These are phyloP conservation scores for Phasia obesa DNA, from an alignment of 2,888 invertebrate genomes.

Conservation along the genomic window DNA sequence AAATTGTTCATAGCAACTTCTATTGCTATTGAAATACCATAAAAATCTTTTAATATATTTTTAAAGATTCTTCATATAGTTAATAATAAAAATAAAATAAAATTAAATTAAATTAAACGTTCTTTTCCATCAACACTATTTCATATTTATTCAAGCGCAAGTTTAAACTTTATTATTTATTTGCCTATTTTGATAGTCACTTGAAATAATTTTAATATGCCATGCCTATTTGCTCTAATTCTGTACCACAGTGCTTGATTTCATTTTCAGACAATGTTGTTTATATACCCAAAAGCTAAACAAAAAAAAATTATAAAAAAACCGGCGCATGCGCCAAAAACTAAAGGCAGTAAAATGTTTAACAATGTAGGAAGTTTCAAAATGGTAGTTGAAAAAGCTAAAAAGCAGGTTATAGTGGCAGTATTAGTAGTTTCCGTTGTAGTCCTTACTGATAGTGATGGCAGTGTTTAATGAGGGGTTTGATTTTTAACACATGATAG, in stretches of 20 bases:
- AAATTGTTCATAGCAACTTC: too few relatives aligned
- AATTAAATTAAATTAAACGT: too few relatives aligned
- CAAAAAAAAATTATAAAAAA: neutral
- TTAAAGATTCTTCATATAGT: too few relatives aligned
- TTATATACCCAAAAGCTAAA: neutral
- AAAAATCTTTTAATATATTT: too few relatives aligned
- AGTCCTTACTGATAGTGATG: constrained; percentile 47
- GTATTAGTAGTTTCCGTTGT: constrained; percentile 7
- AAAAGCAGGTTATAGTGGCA: too few relatives aligned
- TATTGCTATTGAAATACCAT: too few relatives aligned
- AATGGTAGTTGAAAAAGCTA: constrained; percentile 29
- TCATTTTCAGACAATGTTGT: constrained; percentile 7
- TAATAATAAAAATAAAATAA: too few relatives aligned
- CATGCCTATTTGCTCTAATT: neutral
- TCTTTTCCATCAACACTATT: too few relatives aligned
- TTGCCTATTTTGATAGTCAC: neutral
- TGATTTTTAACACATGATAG: constrained; percentile 68
- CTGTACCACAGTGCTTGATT: neutral
- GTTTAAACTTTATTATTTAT: too few relatives aligned
- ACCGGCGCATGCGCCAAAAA: constrained; percentile 61
- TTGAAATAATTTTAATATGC: too few relatives aligned
- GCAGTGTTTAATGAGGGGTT: constrained; percentile 66
- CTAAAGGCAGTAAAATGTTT: constrained; percentile 64
- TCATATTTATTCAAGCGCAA: too few relatives aligned
- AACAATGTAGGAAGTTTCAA: constrained; percentile 37